A percentile compares a stretch with the other conserved stretches of the same genome.
Evolutionary conservation across 2,797 vertebrate species (phyloP).

Genomic region (Otolemur crassicaudatus): DNA sequence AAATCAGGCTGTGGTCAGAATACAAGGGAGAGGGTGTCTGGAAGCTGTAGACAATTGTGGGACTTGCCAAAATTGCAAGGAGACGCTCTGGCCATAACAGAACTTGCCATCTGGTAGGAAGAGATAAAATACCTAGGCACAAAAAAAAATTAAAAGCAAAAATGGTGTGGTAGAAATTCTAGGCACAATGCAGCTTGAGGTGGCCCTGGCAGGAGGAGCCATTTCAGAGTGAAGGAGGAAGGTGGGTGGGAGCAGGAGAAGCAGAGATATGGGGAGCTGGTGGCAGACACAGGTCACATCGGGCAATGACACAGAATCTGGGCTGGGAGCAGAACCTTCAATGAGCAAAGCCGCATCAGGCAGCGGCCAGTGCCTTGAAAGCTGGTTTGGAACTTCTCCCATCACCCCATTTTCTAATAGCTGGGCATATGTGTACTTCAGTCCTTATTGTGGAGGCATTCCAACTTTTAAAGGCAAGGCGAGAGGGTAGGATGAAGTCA

Average conservation of each 20-base stretch:
- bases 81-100: neutral
- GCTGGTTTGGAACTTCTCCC: neutral
- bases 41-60: neutral
- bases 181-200: neutral
- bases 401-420: neutral
- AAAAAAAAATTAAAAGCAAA: neutral
- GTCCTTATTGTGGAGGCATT: neutral
- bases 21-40: neutral
- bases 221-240: neutral
- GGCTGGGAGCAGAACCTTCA: neutral
- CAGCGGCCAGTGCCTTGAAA: neutral
- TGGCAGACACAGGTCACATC: too few relatives aligned
- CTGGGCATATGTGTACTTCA: neutral
- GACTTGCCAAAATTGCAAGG: neutral
- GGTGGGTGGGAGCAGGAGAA: neutral
- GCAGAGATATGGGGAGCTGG: neutral
- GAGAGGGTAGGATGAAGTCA: neutral
- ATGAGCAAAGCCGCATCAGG: neutral
- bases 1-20: neutral
- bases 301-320: accelerated
- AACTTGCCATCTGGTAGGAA: neutral
- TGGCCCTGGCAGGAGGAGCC: neutral
- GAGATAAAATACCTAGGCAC: neutral
- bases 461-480: neutral
- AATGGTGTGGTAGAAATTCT: neutral